A percentile compares a stretch with the other conserved stretches of the same genome.
phyloP scores from a whole-genome alignment of 2,113 vertebrate genomes.

The Heptranchias perlo region DNA sequence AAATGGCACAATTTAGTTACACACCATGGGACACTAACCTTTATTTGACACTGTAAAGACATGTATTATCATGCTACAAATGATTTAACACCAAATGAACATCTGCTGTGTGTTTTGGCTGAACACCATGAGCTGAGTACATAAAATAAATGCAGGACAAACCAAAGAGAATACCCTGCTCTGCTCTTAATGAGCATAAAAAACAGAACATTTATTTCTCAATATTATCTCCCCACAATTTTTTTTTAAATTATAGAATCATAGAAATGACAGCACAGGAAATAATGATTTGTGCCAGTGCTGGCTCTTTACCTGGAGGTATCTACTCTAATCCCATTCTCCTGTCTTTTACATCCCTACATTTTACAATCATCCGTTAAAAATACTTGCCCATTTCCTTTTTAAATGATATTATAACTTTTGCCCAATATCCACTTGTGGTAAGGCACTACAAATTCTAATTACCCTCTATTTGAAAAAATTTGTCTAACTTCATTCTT shows the following conservation, averaged over 20 bases:
- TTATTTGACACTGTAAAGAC: neutral
- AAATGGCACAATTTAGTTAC: neutral
- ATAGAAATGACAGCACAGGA: neutral
- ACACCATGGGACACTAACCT: conserved; percentile 4
- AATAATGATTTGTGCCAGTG: neutral
- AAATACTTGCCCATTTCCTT: neutral
- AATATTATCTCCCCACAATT: neutral
- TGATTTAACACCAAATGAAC: neutral
- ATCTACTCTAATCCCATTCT: neutral
- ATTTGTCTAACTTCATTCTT: neutral
- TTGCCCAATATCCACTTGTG: neutral
- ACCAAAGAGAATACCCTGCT: neutral
- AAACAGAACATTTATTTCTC: neutral
- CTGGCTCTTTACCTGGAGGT: neutral
- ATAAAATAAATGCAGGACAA: neutral
- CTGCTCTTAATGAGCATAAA: neutral
- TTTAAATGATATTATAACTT: neutral
- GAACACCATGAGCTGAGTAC: neutral
- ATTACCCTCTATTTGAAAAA: neutral
- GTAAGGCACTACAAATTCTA: neutral
- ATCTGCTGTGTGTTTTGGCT: conserved; percentile 10
- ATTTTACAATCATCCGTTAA: neutral
- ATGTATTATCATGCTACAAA: neutral
- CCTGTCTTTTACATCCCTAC: neutral
- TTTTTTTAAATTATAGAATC: neutral